phyloP scores from a whole-genome alignment of 1,140 invertebrate genomes.

The Drosophila persimilis region DNA sequence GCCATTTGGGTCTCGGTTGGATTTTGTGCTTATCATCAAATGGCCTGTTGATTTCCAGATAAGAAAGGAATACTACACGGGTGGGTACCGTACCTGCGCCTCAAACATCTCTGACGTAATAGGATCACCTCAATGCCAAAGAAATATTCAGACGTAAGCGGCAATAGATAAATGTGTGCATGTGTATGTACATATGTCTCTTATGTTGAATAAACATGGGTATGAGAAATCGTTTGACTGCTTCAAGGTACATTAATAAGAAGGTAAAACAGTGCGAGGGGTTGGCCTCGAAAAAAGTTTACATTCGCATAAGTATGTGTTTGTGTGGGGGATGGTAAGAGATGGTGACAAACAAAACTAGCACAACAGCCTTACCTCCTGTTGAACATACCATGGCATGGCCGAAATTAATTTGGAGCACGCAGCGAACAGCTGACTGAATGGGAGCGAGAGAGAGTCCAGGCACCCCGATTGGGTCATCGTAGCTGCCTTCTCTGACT shows the following conservation, averaged over 20 bases:
- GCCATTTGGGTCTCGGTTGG: constrained; percentile 7
- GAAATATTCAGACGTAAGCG: constrained; percentile 17
- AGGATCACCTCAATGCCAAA: constrained; percentile 7
- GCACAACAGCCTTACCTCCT: too few species aligned
- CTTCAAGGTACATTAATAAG: neutral
- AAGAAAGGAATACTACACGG: constrained; percentile 5
- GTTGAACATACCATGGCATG: neutral
- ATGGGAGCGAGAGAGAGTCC: neutral
- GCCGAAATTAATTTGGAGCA: constrained; percentile 36
- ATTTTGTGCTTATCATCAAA: constrained; percentile 17
- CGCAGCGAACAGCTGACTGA: constrained; percentile 49
- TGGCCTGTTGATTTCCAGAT: constrained; percentile 4
- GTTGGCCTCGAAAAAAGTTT: too few species aligned
- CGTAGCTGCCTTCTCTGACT: constrained; percentile 7
- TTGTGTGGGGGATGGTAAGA: too few species aligned
- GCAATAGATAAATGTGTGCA: constrained; percentile 16
- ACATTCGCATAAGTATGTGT: too few species aligned
- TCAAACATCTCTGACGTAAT: constrained; percentile 29
- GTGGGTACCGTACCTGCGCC: neutral
- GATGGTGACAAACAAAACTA: too few species aligned
- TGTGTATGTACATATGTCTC: constrained; percentile 22
- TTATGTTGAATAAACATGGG: constrained; percentile 37
- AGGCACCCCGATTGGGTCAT: constrained; percentile 11
- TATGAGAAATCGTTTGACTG: constrained; percentile 23
- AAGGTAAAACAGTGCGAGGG: too few species aligned